Evolutionary conservation across 2,113 vertebrate species (phyloP).

Genomic region (Vimba vimba): DNA sequence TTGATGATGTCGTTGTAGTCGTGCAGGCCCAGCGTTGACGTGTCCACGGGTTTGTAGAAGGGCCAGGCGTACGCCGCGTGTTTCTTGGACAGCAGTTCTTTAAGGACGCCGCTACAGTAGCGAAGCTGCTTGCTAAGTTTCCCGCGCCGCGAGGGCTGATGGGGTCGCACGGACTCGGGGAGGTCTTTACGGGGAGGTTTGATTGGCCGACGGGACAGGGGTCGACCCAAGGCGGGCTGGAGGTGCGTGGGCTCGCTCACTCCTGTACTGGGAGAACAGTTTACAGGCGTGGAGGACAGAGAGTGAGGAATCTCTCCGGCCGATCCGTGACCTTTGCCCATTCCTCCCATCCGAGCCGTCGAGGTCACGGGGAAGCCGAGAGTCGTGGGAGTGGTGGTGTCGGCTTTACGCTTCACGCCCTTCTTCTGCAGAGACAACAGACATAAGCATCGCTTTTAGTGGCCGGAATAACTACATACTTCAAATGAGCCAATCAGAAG

Average conservation of each 20-base stretch:
- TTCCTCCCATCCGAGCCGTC: slow-evolving; percentile 69
- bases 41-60: slow-evolving; percentile 94
- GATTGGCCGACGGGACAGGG: slow-evolving; percentile 89
- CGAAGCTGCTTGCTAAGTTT: slow-evolving; percentile 88
- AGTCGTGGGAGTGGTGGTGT: slow-evolving; percentile 92
- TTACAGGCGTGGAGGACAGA: slow-evolving; percentile 68
- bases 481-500: background rate
- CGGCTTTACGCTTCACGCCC: slow-evolving; percentile 93
- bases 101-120: slow-evolving; percentile 91
- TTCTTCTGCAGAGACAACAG: slow-evolving; percentile 81
- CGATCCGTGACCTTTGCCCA: slow-evolving; percentile 77
- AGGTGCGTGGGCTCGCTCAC: slow-evolving; percentile 62
- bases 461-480: background rate
- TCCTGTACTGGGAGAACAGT: slow-evolving; percentile 67
- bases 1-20: slow-evolving; percentile 98
- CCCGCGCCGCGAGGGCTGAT: slow-evolving; percentile 82
- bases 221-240: slow-evolving; percentile 74
- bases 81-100: slow-evolving; percentile 93
- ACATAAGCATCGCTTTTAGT: background rate
- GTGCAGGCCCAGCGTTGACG: slow-evolving; percentile 86
- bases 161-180: slow-evolving; percentile 87
- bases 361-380: slow-evolving; percentile 80
- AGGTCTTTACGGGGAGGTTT: slow-evolving; percentile 92
- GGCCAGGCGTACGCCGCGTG: slow-evolving; percentile 94
- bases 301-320: slow-evolving; percentile 72